A percentile compares a stretch with the other conserved stretches of the same genome.
Conservation (phyloP, 1,140 invertebrate genomes). For the Trinorchestia longiramus region DNA sequence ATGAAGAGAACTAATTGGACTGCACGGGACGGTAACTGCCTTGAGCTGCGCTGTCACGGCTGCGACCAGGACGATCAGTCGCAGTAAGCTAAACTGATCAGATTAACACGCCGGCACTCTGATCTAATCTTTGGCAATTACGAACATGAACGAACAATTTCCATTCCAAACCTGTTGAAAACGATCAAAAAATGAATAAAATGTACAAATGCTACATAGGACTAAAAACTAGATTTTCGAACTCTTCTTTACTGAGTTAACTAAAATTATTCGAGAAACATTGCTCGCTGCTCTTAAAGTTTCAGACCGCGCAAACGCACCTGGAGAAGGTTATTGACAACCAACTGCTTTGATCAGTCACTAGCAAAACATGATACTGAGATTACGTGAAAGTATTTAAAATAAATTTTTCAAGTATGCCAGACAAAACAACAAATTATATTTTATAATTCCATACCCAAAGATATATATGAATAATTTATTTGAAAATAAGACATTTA, state of each 20-base stretch:
- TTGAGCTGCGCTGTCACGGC: neutral
- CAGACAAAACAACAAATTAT: neutral
- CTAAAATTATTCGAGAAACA: neutral
- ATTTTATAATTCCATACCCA: neutral
- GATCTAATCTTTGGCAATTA: neutral
- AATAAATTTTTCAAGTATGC: neutral
- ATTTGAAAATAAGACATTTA: too few relatives aligned
- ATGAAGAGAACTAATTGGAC: neutral
- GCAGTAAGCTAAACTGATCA: neutral
- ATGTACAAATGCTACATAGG: neutral
- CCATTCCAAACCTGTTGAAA: neutral
- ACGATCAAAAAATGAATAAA: neutral
- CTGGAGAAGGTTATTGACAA: neutral
- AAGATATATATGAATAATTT: too few relatives aligned
- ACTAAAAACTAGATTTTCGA: neutral
- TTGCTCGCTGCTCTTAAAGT: neutral
- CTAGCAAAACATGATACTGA: neutral
- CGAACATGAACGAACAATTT: neutral
- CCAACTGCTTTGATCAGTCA: neutral
- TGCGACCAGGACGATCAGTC: neutral
- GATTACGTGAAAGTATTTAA: neutral
- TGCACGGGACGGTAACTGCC: neutral
- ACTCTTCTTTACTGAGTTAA: neutral
- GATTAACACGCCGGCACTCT: neutral
- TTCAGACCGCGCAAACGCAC: neutral